Conservation (phyloP, 2,888 invertebrate species). For the Drosophila quinaria region DNA sequence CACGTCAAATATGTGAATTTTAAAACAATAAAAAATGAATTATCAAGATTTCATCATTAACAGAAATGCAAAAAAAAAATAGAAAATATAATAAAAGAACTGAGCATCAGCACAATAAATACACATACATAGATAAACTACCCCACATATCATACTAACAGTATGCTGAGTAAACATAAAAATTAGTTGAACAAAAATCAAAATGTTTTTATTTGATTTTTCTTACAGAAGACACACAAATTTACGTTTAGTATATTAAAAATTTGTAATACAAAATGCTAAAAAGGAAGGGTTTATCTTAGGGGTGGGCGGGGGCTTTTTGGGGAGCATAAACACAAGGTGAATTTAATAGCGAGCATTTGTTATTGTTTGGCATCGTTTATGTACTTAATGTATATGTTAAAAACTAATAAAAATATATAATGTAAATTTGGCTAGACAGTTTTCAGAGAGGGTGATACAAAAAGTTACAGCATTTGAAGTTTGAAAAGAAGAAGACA, state of each 20-base stretch:
- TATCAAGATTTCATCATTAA: not conserved
- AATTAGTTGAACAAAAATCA: constrained; percentile 38
- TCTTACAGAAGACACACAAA: constrained; percentile 48
- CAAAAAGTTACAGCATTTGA: constrained; percentile 23
- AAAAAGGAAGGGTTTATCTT: constrained; percentile 39
- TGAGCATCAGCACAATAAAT: constrained; percentile 58
- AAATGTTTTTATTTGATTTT: constrained; percentile 15
- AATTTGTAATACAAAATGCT: constrained; percentile 64
- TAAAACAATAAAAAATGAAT: not conserved
- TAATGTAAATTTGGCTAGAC: constrained; percentile 30
- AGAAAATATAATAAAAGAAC: constrained; percentile 51
- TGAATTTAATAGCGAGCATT: constrained; percentile 55
- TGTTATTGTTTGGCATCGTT: constrained; percentile 26
- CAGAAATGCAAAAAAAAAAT: constrained; percentile 52
- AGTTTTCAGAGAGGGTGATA: constrained; percentile 35
- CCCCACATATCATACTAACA: constrained; percentile 9
- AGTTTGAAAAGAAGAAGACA: constrained; percentile 8
- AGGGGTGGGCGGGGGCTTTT: not conserved
- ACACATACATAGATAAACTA: constrained; percentile 52
- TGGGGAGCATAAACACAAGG: constrained; percentile 46
- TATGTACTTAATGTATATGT: constrained; percentile 30
- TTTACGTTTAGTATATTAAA: constrained; percentile 43
- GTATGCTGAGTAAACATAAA: constrained; percentile 32
- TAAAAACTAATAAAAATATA: constrained; percentile 14
- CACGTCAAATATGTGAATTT: constrained; percentile 19